Evolutionary conservation across 2,888 invertebrate genomes (phyloP).

Genomic region (Cryptus viduatorius): DNA sequence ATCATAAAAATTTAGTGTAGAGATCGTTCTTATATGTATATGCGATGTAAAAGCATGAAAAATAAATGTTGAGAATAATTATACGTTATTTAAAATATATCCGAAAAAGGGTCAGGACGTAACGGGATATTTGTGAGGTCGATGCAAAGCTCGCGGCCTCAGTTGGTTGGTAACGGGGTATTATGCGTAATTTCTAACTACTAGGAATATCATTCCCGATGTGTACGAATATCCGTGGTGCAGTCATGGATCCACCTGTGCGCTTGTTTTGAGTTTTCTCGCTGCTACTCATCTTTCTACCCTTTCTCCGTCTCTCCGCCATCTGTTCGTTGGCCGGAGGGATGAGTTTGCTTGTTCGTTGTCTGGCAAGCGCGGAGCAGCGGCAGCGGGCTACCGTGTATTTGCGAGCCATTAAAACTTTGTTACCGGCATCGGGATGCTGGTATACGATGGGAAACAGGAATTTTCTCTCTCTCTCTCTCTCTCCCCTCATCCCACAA

Average conservation of each 20-base stretch:
- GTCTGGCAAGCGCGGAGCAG: slow-evolving; percentile 36
- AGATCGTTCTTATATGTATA: too few species aligned
- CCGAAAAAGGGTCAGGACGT: too few species aligned
- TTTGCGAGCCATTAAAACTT: slow-evolving; percentile 77
- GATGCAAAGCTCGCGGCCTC: too few species aligned
- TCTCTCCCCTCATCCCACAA: slow-evolving; percentile 44
- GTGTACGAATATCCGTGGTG: slow-evolving; percentile 1
- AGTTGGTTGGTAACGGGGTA: not conserved
- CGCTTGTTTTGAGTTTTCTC: slow-evolving; percentile 7
- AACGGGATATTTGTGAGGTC: too few species aligned
- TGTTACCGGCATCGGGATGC: slow-evolving; percentile 66
- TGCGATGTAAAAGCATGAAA: too few species aligned
- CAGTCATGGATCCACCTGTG: slow-evolving; percentile 10
- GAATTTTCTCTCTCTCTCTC: slow-evolving; percentile 44
- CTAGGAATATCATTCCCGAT: not conserved
- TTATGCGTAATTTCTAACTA: not conserved
- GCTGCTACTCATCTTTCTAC: slow-evolving; percentile 9
- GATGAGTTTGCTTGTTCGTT: slow-evolving; percentile 69
- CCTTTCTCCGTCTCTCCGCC: slow-evolving; percentile 21
- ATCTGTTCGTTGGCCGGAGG: slow-evolving; percentile 49
- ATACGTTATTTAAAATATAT: too few species aligned
- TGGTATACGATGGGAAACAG: slow-evolving; percentile 58
- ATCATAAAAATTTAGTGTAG: too few species aligned
- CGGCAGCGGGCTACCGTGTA: slow-evolving; percentile 62
- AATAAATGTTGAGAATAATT: too few species aligned